These are phyloP conservation scores for Parazoanthus atlanticus DNA, from an alignment of 92 coral and sea anemone species.

Conservation along the genomic window DNA sequence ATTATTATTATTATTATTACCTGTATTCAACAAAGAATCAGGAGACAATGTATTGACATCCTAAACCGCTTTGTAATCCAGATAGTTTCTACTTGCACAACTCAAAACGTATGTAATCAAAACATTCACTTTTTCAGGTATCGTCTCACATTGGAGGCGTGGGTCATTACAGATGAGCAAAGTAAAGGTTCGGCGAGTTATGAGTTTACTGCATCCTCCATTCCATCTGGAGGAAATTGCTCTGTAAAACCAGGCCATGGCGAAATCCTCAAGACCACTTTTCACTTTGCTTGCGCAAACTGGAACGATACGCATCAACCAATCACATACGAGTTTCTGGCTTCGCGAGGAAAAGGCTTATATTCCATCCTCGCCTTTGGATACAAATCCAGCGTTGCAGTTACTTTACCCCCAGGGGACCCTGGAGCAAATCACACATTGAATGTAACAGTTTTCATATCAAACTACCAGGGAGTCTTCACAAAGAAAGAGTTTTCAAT, in stretches of 20 bases:
- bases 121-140: neutral
- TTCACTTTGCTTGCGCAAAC: slow-evolving; percentile 15
- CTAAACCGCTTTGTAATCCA: neutral
- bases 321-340: slow-evolving; percentile 37
- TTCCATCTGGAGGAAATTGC: slow-evolving; percentile 22
- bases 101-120: neutral
- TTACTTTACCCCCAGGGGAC: slow-evolving; percentile 26
- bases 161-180: neutral
- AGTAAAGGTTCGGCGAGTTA: slow-evolving; percentile 9
- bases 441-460: slow-evolving; percentile 28
- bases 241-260: slow-evolving; percentile 5
- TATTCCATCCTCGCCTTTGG: slow-evolving; percentile 40
- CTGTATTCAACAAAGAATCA: neutral
- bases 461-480: slow-evolving; percentile 27
- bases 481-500: neutral
- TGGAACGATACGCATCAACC: slow-evolving; percentile 26
- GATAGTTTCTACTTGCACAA: neutral
- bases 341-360: slow-evolving; percentile 41
- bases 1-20: neutral
- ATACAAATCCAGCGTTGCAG: neutral
- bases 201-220: slow-evolving; percentile 12
- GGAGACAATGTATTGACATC: neutral
- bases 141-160: slow-evolving; percentile 6
- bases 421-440: slow-evolving; percentile 9
- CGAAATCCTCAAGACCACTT: neutral